Evolutionary conservation across 2,113 vertebrate genomes (phyloP).

Genomic region (Glaucomys volans): DNA sequence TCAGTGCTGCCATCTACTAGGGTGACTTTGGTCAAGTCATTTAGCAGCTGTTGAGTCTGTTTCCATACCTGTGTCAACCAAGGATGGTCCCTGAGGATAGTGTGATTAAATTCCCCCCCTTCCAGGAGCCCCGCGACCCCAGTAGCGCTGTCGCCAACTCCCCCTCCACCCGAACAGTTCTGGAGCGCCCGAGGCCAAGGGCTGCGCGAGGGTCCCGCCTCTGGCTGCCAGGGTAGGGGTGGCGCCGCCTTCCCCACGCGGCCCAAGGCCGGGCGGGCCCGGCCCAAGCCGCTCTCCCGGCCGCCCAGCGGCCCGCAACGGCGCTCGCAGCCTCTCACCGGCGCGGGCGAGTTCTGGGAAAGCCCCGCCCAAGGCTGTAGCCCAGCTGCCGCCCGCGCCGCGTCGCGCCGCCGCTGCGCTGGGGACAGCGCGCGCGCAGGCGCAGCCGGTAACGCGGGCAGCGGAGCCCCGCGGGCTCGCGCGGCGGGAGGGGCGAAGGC

Average conservation of each 20-base stretch:
- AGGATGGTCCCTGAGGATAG: not conserved
- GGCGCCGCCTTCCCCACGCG: not conserved
- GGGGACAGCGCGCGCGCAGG: conserved; percentile 30
- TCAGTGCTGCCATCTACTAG: not conserved
- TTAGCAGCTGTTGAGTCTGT: not conserved
- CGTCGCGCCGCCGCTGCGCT: not conserved
- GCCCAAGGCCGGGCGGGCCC: conserved; percentile 57
- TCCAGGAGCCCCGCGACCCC: not conserved
- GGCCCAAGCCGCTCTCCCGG: conserved; percentile 57
- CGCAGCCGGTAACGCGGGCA: not conserved
- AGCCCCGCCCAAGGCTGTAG: conserved; percentile 76
- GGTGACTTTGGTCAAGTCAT: not conserved
- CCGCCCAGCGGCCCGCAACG: conserved; percentile 25
- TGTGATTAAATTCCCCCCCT: not conserved
- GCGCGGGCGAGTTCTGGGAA: conserved; percentile 65
- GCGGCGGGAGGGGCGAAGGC: not conserved
- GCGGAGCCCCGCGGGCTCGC: not conserved
- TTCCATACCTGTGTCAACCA: not conserved
- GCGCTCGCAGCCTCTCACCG: conserved; percentile 71
- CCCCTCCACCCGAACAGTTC: not conserved
- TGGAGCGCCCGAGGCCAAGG: not conserved
- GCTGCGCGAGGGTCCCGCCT: too few species aligned
- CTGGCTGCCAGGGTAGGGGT: not conserved
- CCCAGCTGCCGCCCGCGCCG: conserved; percentile 41
- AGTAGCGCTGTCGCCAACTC: not conserved